Base-by-base conservation (phyloP, 2,888 invertebrate species). In the Drosophila neonasuta region DNA sequence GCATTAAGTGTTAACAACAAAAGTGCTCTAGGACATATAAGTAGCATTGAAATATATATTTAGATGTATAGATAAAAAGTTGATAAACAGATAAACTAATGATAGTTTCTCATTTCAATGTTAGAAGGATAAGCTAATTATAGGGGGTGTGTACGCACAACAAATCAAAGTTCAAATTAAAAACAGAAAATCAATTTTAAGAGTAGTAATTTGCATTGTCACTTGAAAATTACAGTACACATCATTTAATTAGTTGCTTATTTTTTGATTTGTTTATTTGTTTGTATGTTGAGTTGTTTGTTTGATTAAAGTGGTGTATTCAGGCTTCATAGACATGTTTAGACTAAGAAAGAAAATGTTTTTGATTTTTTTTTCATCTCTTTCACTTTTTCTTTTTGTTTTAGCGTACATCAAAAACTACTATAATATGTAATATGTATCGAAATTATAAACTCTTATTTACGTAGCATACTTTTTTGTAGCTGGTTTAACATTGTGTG, bases 391-490 rank as follows among this genome's bases (percentile, higher is more conserved):
- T 39, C 8, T n/a, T 62, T 70, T 32, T 42, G 51, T 64, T 60
- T 85, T 85, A 87, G 76, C 72, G 87, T 74, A 86, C 84, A 80
- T 74, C 80, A 79, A 83, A 66, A 83, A 81, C 83, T 85, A 87
- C 78, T 87, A 64, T 85, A 87, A 76, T 87, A 64, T 55, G 46
- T 68, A 54, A 44, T 41, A 72, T 68, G 77, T 57, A 72, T 80
- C 57, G 63, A 74, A 66, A 71, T 76, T 61, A 45, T 60, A 67
- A 66, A 65, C 61, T 79, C 80, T 85, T 82, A 85, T 77, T 81
- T 79, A 79, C 64, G 70, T 84, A 78, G 84, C 82, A 81, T 84
- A 73, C 68, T 71, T 70, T 71, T 70, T 79, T 41, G 69, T 63
- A 79, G 68, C 64, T 60, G 63, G 42, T 58, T 66, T 57, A 34